phyloP scores from a whole-genome alignment of 2,113 vertebrate genomes.

The Canis aureus region DNA sequence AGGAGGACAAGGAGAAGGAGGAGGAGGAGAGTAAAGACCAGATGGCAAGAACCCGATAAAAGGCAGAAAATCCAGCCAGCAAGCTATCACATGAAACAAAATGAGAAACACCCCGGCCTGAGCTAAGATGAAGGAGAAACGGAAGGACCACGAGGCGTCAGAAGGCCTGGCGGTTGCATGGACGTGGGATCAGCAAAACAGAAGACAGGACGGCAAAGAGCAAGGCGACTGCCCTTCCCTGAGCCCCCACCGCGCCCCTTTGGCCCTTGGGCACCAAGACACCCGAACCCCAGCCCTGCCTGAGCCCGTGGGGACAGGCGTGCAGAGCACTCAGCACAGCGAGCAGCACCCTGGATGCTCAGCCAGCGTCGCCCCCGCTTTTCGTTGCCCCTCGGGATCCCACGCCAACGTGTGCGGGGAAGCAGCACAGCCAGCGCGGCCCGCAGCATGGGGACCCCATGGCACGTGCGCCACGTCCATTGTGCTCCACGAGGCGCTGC shows the following conservation, averaged over 20 bases:
- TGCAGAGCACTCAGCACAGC: not conserved
- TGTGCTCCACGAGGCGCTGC: fast-evolving
- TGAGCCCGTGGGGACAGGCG: fast-evolving
- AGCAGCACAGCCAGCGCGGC: not conserved
- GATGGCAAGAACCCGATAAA: not conserved
- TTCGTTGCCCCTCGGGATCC: not conserved
- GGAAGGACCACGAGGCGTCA: not conserved
- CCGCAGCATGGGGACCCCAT: too few relatives aligned
- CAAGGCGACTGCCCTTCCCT: not conserved
- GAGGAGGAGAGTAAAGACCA: not conserved
- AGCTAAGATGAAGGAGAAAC: not conserved
- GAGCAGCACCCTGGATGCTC: not conserved
- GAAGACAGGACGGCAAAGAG: not conserved
- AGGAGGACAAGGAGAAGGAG: too few relatives aligned
- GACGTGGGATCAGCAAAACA: not conserved
- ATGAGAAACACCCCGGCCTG: not conserved
- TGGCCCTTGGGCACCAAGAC: not conserved
- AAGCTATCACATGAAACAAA: not conserved
- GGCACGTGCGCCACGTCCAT: too few relatives aligned
- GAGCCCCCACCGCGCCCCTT: not conserved
- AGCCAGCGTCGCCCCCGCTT: not conserved
- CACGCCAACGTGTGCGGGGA: not conserved
- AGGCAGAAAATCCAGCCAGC: not conserved
- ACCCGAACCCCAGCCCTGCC: not conserved
- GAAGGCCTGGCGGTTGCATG: not conserved